These are phyloP conservation scores for Aspiorhynchus laticeps DNA, from an alignment of 2,113 vertebrate species.

Conservation along the genomic window DNA sequence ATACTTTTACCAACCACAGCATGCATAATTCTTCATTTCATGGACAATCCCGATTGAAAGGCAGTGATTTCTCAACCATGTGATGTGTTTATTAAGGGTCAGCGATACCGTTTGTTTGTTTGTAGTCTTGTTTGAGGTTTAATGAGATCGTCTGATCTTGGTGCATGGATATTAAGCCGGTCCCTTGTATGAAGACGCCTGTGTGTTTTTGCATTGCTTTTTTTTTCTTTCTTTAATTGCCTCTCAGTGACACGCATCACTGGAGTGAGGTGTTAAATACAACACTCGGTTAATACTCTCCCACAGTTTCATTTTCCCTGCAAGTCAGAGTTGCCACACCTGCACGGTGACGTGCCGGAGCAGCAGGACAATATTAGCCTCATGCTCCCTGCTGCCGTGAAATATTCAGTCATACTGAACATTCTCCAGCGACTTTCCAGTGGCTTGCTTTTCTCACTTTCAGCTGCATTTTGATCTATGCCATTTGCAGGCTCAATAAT, in stretches of 20 bases:
- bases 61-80: slow-evolving; percentile 8
- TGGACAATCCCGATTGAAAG: slow-evolving; percentile 3
- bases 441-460: background rate
- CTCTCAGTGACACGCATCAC: slow-evolving; percentile 66
- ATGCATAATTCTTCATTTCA: slow-evolving; percentile 3
- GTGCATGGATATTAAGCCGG: background rate
- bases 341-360: slow-evolving; percentile 27
- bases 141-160: slow-evolving; percentile 16
- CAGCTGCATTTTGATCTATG: slow-evolving; percentile 1
- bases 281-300: slow-evolving; percentile 69
- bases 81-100: slow-evolving; percentile 18
- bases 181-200: background rate
- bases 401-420: slow-evolving; percentile 56
- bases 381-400: slow-evolving; percentile 27
- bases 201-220: slow-evolving; percentile 58
- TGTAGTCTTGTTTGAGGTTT: slow-evolving; percentile 4
- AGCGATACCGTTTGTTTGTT: background rate
- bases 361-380: slow-evolving; percentile 40
- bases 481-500: background rate
- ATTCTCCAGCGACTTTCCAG: slow-evolving; percentile 28
- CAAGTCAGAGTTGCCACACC: slow-evolving; percentile 19
- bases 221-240: slow-evolving; percentile 62
- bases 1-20: slow-evolving; percentile 21
- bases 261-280: slow-evolving; percentile 58
- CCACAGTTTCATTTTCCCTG: slow-evolving; percentile 57